These are phyloP conservation scores for Cassiopea xamachana DNA, from an alignment of 30 jellyfish, hydroid and myxozoan species.

Conservation along the genomic window DNA sequence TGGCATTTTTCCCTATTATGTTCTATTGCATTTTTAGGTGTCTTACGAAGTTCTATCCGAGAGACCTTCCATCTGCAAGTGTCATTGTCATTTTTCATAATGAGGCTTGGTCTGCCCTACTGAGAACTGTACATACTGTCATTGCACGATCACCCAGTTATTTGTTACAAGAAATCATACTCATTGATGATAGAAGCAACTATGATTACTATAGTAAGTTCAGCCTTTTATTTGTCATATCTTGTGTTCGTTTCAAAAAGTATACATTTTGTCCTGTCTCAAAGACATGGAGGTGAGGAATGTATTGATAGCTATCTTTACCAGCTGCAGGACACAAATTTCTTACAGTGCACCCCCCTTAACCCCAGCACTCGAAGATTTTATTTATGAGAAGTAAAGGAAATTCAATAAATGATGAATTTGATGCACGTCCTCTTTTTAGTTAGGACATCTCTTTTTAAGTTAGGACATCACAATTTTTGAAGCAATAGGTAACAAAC, in stretches of 20 bases:
- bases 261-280: too few species aligned
- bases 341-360: too few species aligned
- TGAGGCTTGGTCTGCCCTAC: slow-evolving; percentile 97
- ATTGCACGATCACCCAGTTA: slow-evolving; percentile 95
- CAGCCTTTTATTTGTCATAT: background rate
- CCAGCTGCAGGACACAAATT: too few species aligned
- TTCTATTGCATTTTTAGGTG: slow-evolving; percentile 52
- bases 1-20: background rate
- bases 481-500: too few species aligned
- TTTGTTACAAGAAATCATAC: slow-evolving; percentile 80
- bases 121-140: slow-evolving; percentile 97
- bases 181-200: slow-evolving; percentile 96
- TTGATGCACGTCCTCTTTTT: too few species aligned
- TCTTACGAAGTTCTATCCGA: slow-evolving; percentile 74
- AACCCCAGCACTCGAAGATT: too few species aligned
- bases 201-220: slow-evolving; percentile 75
- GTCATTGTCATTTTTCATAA: slow-evolving; percentile 95
- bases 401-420: too few species aligned
- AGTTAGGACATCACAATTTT: too few species aligned
- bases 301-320: too few species aligned
- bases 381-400: too few species aligned
- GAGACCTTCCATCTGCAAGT: slow-evolving; percentile 90
- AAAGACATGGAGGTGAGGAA: too few species aligned
- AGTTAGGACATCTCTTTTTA: too few species aligned
- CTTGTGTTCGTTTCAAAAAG: background rate